These are phyloP conservation scores for Leptosomus discolor DNA, from an alignment of 2,113 vertebrate species.

Conservation along the genomic window DNA sequence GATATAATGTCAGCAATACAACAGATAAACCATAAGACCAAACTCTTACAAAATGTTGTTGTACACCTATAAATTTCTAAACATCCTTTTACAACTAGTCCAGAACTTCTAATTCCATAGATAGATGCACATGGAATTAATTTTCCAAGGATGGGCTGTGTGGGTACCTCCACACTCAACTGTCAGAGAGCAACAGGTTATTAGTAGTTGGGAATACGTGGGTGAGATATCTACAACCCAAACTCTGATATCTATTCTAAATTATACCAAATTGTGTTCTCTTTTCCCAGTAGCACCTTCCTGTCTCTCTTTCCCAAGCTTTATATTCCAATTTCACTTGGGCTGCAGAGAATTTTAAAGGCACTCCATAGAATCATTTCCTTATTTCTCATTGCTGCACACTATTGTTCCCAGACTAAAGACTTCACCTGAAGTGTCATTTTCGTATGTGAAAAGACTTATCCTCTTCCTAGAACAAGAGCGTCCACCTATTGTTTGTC, in stretches of 20 bases:
- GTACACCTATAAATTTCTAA: not conserved
- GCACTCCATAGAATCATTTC: not conserved
- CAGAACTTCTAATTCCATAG: not conserved
- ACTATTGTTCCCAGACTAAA: not conserved
- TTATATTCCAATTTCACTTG: not conserved
- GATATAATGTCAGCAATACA: not conserved
- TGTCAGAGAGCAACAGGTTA: not conserved
- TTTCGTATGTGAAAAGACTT: not conserved
- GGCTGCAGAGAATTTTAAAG: not conserved
- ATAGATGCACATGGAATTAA: fast-evolving
- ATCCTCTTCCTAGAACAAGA: not conserved
- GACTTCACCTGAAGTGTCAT: not conserved
- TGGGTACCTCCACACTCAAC: not conserved
- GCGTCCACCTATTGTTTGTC: not conserved
- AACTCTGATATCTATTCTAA: not conserved
- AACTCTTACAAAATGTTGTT: not conserved
- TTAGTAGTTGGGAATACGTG: not conserved
- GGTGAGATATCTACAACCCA: not conserved
- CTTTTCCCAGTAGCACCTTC: not conserved
- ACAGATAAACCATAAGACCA: not conserved
- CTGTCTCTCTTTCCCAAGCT: not conserved
- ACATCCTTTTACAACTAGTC: not conserved
- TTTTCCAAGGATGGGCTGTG: not conserved
- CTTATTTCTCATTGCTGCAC: not conserved
- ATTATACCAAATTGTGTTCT: not conserved